Evolutionary conservation across 2,797 vertebrate species (phyloP).

Genomic region (Taeniopygia guttata): DNA sequence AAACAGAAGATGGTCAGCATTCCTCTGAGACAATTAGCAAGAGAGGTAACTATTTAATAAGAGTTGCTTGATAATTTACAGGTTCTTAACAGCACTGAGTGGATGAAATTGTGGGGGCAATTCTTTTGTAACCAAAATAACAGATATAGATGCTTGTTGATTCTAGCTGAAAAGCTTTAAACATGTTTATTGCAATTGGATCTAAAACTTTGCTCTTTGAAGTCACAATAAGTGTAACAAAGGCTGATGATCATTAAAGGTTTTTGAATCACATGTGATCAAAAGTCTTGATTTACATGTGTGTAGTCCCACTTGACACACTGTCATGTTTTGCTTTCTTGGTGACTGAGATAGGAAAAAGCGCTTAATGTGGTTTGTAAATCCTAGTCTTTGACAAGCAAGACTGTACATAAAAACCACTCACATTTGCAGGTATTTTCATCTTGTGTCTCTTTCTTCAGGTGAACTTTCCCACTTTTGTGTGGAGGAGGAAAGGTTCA

Average conservation of each 20-base stretch:
- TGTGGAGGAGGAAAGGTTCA: neutral
- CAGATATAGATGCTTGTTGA: neutral
- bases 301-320: neutral
- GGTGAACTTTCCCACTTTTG: neutral
- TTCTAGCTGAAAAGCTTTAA: neutral
- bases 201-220: neutral
- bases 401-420: neutral
- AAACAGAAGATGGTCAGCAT: slow-evolving; percentile 82
- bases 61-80: neutral
- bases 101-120: neutral
- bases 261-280: neutral
- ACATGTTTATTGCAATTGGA: neutral
- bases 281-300: neutral
- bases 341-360: neutral
- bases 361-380: neutral
- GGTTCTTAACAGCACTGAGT: neutral
- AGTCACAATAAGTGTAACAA: neutral
- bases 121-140: neutral
- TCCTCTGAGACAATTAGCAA: slow-evolving; percentile 85
- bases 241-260: neutral
- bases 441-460: accelerated
- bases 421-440: neutral
- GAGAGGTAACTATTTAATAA: slow-evolving; percentile 73
- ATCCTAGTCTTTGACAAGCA: neutral
- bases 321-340: neutral